A percentile compares a stretch with the other conserved stretches of the same genome.
These are phyloP conservation scores for Trichonephila inaurata DNA, from an alignment of 1,140 invertebrate species.

Conservation along the genomic window DNA sequence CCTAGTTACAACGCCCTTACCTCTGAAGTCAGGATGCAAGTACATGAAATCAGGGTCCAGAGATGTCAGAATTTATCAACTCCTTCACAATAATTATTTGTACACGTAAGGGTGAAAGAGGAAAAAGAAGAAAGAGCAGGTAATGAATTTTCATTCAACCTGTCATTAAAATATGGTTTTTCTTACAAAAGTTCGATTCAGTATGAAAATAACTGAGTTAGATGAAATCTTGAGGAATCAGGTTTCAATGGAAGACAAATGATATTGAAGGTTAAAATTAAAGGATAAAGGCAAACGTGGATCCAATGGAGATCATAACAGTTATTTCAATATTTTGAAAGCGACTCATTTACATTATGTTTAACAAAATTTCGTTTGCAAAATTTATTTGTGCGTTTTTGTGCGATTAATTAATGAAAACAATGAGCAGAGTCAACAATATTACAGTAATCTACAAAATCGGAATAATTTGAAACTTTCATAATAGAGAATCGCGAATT, in stretches of 20 bases:
- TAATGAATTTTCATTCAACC: background rate
- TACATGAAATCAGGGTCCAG: background rate
- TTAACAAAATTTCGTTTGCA: conserved; percentile 38
- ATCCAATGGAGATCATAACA: background rate
- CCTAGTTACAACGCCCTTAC: conserved; percentile 41
- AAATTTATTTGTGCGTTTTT: conserved; percentile 69
- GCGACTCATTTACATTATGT: background rate
- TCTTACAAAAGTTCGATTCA: conserved; percentile 8
- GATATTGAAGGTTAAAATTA: conserved; percentile 60
- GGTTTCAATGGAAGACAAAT: conserved; percentile 63
- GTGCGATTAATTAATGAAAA: conserved; percentile 54
- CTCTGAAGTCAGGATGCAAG: conserved; percentile 64
- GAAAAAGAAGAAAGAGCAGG: background rate
- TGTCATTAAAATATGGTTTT: background rate
- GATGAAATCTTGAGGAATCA: conserved; percentile 16
- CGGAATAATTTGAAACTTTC: conserved; percentile 45
- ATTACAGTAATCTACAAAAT: conserved; percentile 23
- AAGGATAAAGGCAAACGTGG: conserved; percentile 33
- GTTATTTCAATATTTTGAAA: conserved; percentile 25
- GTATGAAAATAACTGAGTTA: background rate
- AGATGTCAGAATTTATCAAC: background rate
- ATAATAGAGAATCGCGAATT: conserved; percentile 14
- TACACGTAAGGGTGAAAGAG: background rate
- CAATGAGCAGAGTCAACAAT: conserved; percentile 60
- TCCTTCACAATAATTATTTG: conserved; percentile 1